Conservation (phyloP, 2,888 invertebrate species). For the Scaptomyza polygonia region DNA sequence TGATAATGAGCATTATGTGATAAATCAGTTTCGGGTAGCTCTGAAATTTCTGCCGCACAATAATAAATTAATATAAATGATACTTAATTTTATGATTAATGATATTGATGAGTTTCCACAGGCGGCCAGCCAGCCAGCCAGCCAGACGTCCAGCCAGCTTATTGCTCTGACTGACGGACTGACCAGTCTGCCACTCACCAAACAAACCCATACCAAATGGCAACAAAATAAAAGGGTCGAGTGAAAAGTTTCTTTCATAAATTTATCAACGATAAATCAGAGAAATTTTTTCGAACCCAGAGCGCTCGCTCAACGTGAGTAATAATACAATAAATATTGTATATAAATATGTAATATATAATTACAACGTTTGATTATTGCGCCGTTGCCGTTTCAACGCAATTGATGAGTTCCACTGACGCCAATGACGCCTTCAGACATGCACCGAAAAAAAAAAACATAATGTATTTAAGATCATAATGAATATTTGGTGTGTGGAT, state of each 20-base stretch:
- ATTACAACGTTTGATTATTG: constrained; percentile 74
- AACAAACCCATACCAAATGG: not conserved
- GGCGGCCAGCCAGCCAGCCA: constrained; percentile 36
- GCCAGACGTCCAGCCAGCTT: constrained; percentile 3
- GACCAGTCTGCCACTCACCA: constrained; percentile 17
- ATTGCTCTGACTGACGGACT: constrained; percentile 18
- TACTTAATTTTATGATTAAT: constrained; percentile 83
- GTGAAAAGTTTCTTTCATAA: constrained; percentile 66
- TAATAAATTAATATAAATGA: constrained; percentile 83
- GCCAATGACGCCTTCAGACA: constrained; percentile 62
- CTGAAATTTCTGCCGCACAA: constrained; percentile 74
- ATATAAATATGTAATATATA: constrained; percentile 78
- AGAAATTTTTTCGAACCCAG: constrained; percentile 27
- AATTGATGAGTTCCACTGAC: constrained; percentile 56
- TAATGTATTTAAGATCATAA: constrained; percentile 24
- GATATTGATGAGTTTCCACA: constrained; percentile 77
- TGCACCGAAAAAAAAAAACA: constrained; percentile 4
- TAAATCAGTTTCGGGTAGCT: constrained; percentile 57
- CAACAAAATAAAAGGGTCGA: constrained; percentile 34
- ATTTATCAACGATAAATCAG: constrained; percentile 79
- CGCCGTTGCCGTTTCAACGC: constrained; percentile 17
- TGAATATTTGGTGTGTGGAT: constrained; percentile 26
- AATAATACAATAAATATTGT: constrained; percentile 71
- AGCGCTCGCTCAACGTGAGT: constrained; percentile 33
- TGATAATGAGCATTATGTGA: constrained; percentile 75